phyloP scores from a whole-genome alignment of 2,797 vertebrate genomes.

The Peromyscus attwateri region DNA sequence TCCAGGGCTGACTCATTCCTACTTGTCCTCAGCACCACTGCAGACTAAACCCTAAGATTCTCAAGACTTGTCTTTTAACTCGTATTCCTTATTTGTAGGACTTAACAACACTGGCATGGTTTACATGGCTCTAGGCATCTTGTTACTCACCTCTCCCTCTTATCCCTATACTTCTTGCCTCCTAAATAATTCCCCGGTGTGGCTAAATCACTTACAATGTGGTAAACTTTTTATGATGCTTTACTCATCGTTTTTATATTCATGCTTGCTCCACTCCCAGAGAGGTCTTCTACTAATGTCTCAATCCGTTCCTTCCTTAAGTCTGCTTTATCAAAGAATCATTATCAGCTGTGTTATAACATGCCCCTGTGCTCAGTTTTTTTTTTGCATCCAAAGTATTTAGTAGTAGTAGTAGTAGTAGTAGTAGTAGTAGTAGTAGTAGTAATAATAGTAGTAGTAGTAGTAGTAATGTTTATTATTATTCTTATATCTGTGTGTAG shows the following conservation, averaged over 20 bases:
- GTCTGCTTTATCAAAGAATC: not conserved
- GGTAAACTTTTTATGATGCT: not conserved
- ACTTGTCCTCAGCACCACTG: not conserved
- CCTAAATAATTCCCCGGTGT: not conserved
- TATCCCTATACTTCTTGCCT: not conserved
- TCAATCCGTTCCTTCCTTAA: not conserved
- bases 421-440: too few species aligned
- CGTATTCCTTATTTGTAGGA: not conserved
- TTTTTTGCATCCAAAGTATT: not conserved
- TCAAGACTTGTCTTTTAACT: not conserved
- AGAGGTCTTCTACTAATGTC: not conserved
- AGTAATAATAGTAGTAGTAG: not conserved
- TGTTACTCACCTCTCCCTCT: not conserved
- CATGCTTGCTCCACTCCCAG: not conserved
- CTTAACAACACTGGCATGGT: not conserved
- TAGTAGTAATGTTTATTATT: not conserved
- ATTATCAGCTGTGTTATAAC: not conserved
- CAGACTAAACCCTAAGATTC: not conserved
- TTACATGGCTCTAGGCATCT: not conserved
- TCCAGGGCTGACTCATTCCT: not conserved
- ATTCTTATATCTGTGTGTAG: not conserved
- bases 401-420: not conserved
- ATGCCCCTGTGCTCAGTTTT: accelerated
- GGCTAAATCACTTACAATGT: not conserved
- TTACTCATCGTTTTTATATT: not conserved